phyloP scores from a whole-genome alignment of 2,888 invertebrate genomes.

The Thumatha senex region DNA sequence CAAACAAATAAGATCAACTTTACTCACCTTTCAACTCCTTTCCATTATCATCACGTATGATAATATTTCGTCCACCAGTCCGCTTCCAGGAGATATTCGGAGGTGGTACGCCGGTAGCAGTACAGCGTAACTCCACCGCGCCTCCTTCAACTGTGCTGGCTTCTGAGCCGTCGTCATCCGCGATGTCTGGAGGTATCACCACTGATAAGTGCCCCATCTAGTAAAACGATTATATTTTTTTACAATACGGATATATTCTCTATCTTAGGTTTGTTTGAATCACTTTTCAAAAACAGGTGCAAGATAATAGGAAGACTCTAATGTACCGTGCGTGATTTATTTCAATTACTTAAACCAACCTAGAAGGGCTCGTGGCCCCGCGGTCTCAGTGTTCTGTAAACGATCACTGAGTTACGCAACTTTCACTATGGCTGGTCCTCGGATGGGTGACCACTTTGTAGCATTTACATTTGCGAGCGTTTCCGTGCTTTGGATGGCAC shows the following conservation, averaged over 20 bases:
- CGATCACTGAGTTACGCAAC: too few relatives aligned
- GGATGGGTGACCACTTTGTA: too few relatives aligned
- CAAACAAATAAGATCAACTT: too few relatives aligned
- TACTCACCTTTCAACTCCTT: slow-evolving; percentile 86
- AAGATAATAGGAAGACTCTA: background rate
- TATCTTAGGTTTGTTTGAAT: too few relatives aligned
- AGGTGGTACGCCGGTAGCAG: slow-evolving; percentile 90
- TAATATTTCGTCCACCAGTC: slow-evolving; percentile 89
- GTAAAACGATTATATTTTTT: slow-evolving; percentile 16
- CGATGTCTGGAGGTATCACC: slow-evolving; percentile 93
- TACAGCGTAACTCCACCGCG: slow-evolving; percentile 89
- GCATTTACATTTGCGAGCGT: too few relatives aligned
- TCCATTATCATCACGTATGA: slow-evolving; percentile 86
- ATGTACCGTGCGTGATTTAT: background rate
- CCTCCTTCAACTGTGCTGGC: slow-evolving; percentile 91
- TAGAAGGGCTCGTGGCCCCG: too few relatives aligned
- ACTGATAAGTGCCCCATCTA: slow-evolving; percentile 95
- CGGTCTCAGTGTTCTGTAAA: too few relatives aligned
- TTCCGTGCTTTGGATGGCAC: too few relatives aligned
- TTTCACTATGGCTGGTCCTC: too few relatives aligned
- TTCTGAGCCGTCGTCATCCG: slow-evolving; percentile 84
- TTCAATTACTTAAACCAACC: too few relatives aligned
- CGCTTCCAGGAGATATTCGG: slow-evolving; percentile 92
- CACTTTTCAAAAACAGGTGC: too few relatives aligned
- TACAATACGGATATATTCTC: too few relatives aligned